A percentile compares a stretch with the other conserved stretches of the same genome.
Conservation (phyloP, 1,140 invertebrate genomes). For the Leptopilina boulardi region DNA sequence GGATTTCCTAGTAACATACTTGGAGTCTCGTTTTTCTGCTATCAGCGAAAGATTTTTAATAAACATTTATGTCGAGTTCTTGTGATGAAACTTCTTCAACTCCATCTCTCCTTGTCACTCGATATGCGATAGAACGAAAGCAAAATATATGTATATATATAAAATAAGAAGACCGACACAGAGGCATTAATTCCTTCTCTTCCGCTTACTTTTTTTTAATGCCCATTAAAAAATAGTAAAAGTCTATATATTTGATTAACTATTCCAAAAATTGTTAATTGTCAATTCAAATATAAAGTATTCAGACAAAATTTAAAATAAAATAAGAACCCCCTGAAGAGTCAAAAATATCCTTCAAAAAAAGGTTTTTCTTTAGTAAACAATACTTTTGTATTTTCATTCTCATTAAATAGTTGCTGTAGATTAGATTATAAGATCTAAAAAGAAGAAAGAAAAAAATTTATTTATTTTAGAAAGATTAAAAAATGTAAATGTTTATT, state of each 20-base stretch:
- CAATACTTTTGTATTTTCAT: too few relatives aligned
- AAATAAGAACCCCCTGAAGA: too few relatives aligned
- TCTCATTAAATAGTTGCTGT: too few relatives aligned
- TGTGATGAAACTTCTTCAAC: background rate
- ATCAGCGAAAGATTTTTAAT: background rate
- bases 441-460: too few relatives aligned
- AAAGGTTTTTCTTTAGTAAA: too few relatives aligned
- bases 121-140: background rate
- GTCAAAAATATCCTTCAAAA: too few relatives aligned
- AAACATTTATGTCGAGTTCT: slow-evolving; percentile 4
- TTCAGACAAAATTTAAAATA: background rate
- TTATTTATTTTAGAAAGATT: too few relatives aligned
- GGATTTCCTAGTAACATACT: slow-evolving; percentile 19
- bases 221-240: too few relatives aligned
- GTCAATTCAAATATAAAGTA: background rate
- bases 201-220: background rate
- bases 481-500: too few relatives aligned
- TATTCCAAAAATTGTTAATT: background rate
- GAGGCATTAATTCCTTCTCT: background rate
- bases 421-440: too few relatives aligned
- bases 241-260: too few relatives aligned
- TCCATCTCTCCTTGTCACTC: background rate
- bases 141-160: too few relatives aligned
- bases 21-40: background rate
- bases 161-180: slow-evolving; percentile 8